Percentiles rank a stretch among this genome's conserved stretches.
Conservation (phyloP, 2,888 invertebrate genomes). For the Mimumesa dahlbomi region DNA sequence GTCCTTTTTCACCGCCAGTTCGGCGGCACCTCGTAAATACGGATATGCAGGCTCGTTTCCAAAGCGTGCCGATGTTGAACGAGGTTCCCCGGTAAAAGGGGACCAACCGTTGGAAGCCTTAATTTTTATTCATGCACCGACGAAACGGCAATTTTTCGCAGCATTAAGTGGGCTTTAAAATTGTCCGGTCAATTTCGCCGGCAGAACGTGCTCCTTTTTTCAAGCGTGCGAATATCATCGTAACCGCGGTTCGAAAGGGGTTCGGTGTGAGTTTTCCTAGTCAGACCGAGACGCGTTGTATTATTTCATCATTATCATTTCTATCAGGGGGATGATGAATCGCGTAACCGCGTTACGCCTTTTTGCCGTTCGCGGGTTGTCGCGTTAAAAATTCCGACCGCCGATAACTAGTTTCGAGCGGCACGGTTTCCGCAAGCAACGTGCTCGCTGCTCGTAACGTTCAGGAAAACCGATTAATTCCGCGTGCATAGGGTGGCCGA, state of each 20-base stretch:
- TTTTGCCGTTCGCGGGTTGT: too few species aligned
- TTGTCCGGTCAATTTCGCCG: conserved; percentile 79
- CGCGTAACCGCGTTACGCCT: too few species aligned
- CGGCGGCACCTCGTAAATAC: conserved; percentile 51
- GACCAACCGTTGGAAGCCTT: conserved; percentile 37
- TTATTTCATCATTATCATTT: too few species aligned
- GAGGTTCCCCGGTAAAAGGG: background rate
- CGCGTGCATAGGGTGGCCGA: conserved; percentile 58
- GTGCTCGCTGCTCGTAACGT: conserved; percentile 44
- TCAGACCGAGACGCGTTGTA: too few species aligned
- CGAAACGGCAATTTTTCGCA: conserved; percentile 79
- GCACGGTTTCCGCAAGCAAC: conserved; percentile 30
- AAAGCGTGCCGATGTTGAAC: conserved; percentile 22
- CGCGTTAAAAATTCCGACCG: background rate
- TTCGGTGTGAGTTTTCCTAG: conserved; percentile 4
- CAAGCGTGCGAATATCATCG: conserved; percentile 61
- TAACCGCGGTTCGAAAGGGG: conserved; percentile 24
- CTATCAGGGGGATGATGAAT: too few species aligned
- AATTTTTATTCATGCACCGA: conserved; percentile 80
- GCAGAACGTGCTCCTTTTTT: conserved; percentile 79
- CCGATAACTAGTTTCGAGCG: background rate
- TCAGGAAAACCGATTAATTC: conserved; percentile 74
- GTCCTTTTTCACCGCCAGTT: conserved; percentile 23
- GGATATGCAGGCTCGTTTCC: conserved; percentile 47
- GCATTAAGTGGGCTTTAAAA: conserved; percentile 79